Base-by-base conservation (phyloP, 2,888 invertebrate genomes). In the Oligia strigilis region DNA sequence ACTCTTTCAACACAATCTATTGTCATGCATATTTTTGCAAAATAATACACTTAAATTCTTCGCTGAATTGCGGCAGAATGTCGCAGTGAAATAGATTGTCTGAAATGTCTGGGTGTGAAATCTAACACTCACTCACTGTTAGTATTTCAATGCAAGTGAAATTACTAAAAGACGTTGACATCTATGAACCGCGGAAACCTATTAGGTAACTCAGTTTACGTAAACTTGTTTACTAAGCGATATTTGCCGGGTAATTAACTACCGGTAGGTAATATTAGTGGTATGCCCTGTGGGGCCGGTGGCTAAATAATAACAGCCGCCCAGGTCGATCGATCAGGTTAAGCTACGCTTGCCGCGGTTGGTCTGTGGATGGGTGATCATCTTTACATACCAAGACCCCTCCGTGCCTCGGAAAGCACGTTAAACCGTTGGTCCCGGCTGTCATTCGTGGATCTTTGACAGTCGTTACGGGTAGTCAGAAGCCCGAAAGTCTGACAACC, bases 181-280 rank as follows among this genome's bases (percentile, higher is more conserved):
- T 69, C 62, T 70, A 43, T 65, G 79, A 69, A 78, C 55, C 14
- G 49, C 40, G 84, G 80, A 58, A 83, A 62, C 55, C n/a, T 46
- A 84, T 78, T 69, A 69, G 8, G 49, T 81, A 81, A 81, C 62
- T 40, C 19, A 40, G 55, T 84, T 81, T 84, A 78, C 81, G 81
- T 78, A 78, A 81, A 58, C 62, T 40, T 11, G 69, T 78, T 84
- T 46, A 40, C 11, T 58, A 49, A 64, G 23, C 14, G 13, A 55
- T 69, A 40, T 65, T 82, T 40, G 40, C 36, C 2, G 4, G 23
- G n/a, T 36, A 75, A 80, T 82, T 82, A 80, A 29, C n/a, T 66
- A 49, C 14, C 17, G 0, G 40, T 13, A 60, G 0, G 29, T 13
- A 60, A 65, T 52, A 23, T 69, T 43, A 23, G 13, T 8, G 6